Conservation (phyloP, 2,888 invertebrate genomes). For the Bombylius discolor region DNA sequence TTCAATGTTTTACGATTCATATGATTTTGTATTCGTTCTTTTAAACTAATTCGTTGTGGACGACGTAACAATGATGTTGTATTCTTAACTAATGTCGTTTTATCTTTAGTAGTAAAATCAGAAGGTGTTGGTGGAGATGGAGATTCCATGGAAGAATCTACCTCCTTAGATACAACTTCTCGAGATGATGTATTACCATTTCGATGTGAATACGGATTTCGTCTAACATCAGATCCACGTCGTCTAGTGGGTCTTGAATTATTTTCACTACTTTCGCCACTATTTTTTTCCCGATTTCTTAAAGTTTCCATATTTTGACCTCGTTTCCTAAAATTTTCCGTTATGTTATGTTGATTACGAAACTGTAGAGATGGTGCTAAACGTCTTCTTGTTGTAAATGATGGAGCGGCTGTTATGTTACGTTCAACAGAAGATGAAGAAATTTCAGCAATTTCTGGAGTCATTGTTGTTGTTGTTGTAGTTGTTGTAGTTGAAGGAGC, state of each 20-base stretch:
- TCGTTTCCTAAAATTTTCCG: neutral
- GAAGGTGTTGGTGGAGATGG: neutral
- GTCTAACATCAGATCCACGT: neutral
- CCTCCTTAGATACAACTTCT: neutral
- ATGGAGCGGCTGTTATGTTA: neutral
- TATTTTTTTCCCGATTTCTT: neutral
- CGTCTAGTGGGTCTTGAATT: neutral
- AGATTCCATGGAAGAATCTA: neutral
- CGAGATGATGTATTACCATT: neutral
- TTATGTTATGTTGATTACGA: neutral
- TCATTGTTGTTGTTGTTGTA: neutral
- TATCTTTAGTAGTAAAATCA: neutral
- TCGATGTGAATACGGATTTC: neutral
- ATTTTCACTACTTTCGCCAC: neutral
- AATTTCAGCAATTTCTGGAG: neutral
- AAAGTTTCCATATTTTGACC: too few relatives aligned
- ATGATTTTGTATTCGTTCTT: conserved; percentile 14
- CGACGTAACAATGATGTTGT: neutral
- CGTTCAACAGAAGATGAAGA: neutral
- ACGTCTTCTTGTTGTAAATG: neutral
- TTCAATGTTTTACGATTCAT: conserved; percentile 34
- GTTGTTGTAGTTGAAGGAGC: neutral
- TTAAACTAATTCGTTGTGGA: conserved; percentile 6
- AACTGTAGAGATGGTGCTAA: neutral
- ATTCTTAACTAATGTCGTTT: neutral